Percentiles rank a stretch among this genome's conserved stretches.
Conservation (phyloP, 2,888 invertebrate species). For the Atrina japonica region DNA sequence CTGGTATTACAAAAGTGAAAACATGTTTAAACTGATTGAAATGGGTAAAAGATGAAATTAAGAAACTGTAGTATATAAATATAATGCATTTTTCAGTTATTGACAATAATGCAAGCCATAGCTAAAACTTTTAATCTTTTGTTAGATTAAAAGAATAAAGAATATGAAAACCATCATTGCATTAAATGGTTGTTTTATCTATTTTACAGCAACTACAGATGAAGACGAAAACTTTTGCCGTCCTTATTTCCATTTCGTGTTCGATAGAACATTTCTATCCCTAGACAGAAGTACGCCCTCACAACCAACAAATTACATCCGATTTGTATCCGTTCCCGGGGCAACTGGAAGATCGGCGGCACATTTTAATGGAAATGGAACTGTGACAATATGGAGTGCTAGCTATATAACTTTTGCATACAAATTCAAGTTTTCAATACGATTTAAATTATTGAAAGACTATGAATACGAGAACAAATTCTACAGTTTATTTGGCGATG, state of each 20-base stretch:
- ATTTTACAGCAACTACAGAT: too few species aligned
- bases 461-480: slow-evolving; percentile 29
- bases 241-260: slow-evolving; percentile 33
- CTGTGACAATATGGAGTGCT: slow-evolving; percentile 35
- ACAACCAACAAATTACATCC: slow-evolving; percentile 16
- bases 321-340: slow-evolving; percentile 19
- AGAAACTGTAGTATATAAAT: too few species aligned
- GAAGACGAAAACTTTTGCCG: too few species aligned
- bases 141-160: too few species aligned
- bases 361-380: slow-evolving; percentile 25
- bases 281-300: slow-evolving; percentile 31
- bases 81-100: too few species aligned
- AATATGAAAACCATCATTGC: too few species aligned
- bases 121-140: too few species aligned
- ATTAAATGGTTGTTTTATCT: too few species aligned
- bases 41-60: too few species aligned
- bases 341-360: slow-evolving; percentile 30
- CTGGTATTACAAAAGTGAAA: too few species aligned
- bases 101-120: too few species aligned
- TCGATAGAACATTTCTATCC: slow-evolving; percentile 28
- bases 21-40: too few species aligned
- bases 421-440: slow-evolving; percentile 35
- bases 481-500: slow-evolving; percentile 39
- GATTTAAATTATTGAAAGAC: slow-evolving; percentile 26
- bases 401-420: slow-evolving; percentile 37